Base-by-base conservation (phyloP, 2,113 vertebrate genomes). In the Tichodroma muraria region DNA sequence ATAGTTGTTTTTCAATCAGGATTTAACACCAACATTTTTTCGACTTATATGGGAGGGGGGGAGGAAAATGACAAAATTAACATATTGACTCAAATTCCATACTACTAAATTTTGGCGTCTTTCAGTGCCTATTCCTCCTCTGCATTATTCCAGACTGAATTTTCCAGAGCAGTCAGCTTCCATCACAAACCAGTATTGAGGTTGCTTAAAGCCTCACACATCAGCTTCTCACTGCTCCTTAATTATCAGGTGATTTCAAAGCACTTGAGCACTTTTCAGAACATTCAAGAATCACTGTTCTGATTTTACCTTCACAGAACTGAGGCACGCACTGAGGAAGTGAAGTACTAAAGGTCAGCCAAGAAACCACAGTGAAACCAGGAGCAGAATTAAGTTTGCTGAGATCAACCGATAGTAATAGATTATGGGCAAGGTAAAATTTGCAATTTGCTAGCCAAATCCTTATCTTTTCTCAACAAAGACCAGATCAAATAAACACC, bases 31-130 rank as follows among this genome's bases (percentile, higher is more conserved):
- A 63, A 20, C 4, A 4, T 13, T 60, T 72, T 71, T 82, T 66
- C 4, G 2, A 40, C 8, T 59, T 16, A 1, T 5, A 54, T 27
- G 2, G 24, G 11, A 18, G 6, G 3, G 9, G 4, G 15, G 2
- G 0, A 8, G 4, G 1, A 16, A 33, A 25, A 40, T 4, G 4
- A 25, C 7, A 83, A 73, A 57, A 85, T 24, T 0, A 66, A 47
- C 6, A 64, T 15, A 72, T 5, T 45, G 9, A 37, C 6, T 86
- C 37, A 5, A 71, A 68, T 25, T 35, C 31, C 8, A 13, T 15
- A 37, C 10, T 47, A 44, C 15, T n/a, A 21, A 59, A 61, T 35
- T 72, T 60, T 49, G 53, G n/a, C n/a, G n/a, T n/a, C n/a, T n/a
- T 63, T 45, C 59, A 53, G 3, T 30, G 14, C 2, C 14, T 65